Percentiles rank a stretch among this genome's conserved stretches.
phyloP scores from a whole-genome alignment of 2,113 vertebrate genomes.

The Aldabrachelys gigantea region DNA sequence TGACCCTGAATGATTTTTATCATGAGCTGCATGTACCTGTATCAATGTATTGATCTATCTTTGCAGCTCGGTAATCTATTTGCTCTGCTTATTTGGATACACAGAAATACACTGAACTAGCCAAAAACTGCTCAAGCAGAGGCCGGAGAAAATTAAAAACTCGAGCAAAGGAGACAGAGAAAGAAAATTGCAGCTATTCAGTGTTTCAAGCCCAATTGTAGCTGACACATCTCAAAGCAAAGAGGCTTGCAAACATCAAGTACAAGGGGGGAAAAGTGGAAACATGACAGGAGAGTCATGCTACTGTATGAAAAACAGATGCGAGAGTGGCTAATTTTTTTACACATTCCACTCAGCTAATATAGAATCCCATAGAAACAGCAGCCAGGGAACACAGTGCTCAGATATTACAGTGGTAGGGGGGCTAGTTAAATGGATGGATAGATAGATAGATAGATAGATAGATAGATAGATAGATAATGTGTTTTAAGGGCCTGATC shows the following conservation, averaged over 20 bases:
- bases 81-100: constrained; percentile 66
- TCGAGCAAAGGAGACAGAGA: neutral
- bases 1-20: constrained; percentile 17
- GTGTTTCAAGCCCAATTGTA: neutral
- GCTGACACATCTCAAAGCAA: constrained; percentile 4
- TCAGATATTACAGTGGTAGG: neutral
- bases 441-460: neutral
- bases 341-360: neutral
- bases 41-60: constrained; percentile 52
- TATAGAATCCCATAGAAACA: neutral
- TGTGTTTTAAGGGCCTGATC: neutral
- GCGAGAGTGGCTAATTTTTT: neutral
- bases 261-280: neutral
- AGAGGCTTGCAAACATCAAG: constrained; percentile 21
- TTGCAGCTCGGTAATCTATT: constrained; percentile 65
- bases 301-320: neutral
- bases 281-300: constrained; percentile 32
- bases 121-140: constrained; percentile 65
- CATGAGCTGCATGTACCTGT: constrained; percentile 25
- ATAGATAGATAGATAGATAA: neutral
- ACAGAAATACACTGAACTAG: constrained; percentile 63
- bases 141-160: constrained; percentile 67
- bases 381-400: neutral
- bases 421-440: neutral
- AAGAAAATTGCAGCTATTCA: neutral